phyloP scores from a whole-genome alignment of 2,888 invertebrate species.

The Pseudococcus jackbeardsleyi region DNA sequence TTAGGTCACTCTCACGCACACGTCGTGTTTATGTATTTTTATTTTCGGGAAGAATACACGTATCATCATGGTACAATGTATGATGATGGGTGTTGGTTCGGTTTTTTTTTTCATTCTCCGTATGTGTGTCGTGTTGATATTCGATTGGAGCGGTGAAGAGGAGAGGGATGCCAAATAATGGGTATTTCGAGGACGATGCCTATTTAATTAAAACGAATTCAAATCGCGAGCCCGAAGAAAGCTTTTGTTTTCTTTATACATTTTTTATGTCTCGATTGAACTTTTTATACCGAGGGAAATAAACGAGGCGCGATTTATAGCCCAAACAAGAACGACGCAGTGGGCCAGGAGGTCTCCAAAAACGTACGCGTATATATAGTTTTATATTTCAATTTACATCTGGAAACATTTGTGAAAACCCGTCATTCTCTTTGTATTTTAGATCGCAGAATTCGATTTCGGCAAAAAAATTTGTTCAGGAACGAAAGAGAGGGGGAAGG shows the following conservation, averaged over 20 bases:
- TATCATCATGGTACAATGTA: neutral
- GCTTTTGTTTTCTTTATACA: neutral
- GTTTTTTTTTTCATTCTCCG: neutral
- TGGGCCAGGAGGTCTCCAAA: no score
- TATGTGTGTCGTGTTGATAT: neutral
- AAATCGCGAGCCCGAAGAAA: neutral
- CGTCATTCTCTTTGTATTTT: no score
- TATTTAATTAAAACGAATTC: constrained; percentile 5
- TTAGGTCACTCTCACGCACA: constrained; percentile 40
- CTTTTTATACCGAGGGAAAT: neutral
- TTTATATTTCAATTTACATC: no score
- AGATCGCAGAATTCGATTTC: no score
- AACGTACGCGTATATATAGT: no score
- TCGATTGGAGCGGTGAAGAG: neutral
- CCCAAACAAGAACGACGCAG: neutral
- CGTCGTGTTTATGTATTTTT: neutral
- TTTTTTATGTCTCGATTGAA: neutral
- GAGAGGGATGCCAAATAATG: no score
- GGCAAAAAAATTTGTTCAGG: no score
- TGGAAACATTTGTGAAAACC: no score
- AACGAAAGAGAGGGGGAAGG: no score
- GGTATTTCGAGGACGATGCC: neutral
- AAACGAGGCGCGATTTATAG: constrained; percentile 3
- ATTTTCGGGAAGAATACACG: neutral
- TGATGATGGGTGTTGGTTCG: neutral